Conservation (phyloP, 2,888 invertebrate genomes). For the Mechanitis mazaeus region DNA sequence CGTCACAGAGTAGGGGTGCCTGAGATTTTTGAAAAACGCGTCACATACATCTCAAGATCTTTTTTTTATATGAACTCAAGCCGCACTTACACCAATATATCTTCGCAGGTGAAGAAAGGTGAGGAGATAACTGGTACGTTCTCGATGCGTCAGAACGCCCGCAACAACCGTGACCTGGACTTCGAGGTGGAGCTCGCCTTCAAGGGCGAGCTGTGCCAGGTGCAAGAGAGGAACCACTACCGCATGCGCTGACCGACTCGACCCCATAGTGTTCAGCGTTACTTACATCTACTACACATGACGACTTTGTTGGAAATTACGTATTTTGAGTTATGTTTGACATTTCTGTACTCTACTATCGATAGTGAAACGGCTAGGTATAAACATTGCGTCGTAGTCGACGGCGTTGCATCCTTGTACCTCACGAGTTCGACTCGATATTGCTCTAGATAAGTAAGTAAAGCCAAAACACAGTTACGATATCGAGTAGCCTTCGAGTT, state of each 20-base stretch:
- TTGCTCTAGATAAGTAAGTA: slow-evolving; percentile 9
- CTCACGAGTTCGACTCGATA: neutral
- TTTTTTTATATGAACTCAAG: no score
- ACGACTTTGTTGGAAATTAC: no score
- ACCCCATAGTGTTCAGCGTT: neutral
- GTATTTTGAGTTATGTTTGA: no score
- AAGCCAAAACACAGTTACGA: slow-evolving; percentile 18
- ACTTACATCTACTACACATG: neutral
- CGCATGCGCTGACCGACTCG: slow-evolving; percentile 87
- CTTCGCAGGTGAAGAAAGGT: slow-evolving; percentile 84
- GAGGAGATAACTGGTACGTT: slow-evolving; percentile 96
- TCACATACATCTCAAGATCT: no score
- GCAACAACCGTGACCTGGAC: slow-evolving; percentile 98
- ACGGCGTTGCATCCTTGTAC: neutral
- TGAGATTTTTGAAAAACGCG: no score
- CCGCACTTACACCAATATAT: neutral
- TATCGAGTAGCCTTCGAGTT: slow-evolving; percentile 14
- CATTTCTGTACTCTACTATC: no score
- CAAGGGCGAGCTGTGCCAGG: slow-evolving; percentile 90
- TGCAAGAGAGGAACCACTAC: slow-evolving; percentile 90
- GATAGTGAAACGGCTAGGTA: no score
- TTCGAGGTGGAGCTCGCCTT: slow-evolving; percentile 95
- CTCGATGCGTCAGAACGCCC: slow-evolving; percentile 95
- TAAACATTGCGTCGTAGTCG: slow-evolving; percentile 2
- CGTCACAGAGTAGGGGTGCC: no score